Base-by-base conservation (phyloP, 2,113 vertebrate genomes). In the Phylloscopus trochilus region DNA sequence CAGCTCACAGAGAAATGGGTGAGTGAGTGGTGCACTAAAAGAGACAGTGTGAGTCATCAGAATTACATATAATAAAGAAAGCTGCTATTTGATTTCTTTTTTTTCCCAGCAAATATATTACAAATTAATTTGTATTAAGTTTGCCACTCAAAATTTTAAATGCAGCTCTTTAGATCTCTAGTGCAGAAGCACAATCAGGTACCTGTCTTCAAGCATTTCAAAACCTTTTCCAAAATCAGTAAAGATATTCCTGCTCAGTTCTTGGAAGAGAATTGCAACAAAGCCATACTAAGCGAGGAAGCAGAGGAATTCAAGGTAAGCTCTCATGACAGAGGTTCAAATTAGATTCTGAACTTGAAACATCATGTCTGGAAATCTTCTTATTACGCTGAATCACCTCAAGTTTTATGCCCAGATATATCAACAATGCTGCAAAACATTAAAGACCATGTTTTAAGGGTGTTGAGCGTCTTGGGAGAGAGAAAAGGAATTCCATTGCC, bases 311-410 rank as follows among this genome's bases (percentile, higher is more conserved):
- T 60, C 24, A 78, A 76, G 22, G 10, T 49, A 58, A 69, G 15
- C 14, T 77, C 3, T 81, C 22, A 41, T 47, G 27, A 3, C 6
- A 73, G 22, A 68, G 1, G 4, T 55, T 44, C 23, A 82, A 4
- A 52, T 60, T 39, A 78, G 15, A 66, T 78, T 64, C 20, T 13
- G 4, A 15, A 15, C 27, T 35, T 41, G 22, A 70, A 94, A 56
- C 0, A 0, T 37, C 5, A 2, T 43, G 9, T 4, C 10, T 52
- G 27, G 30, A 51, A 74, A 27, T 5, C 39, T 47, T 55, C 28
- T 2, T 66, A 5, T 31, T 22, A 11, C 55, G 35, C 18, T 76
- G 47, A 79, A 67, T 18, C 9, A 10, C 4, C 18, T 15, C 6
- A 0, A 13, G 5, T 53, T 55, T 10, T 9, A 59, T 28, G 11